A percentile compares a stretch with the other conserved stretches of the same genome.
These are phyloP conservation scores for Trichomalopsis sarcophagae DNA, from an alignment of 1,140 invertebrate genomes.

Conservation along the genomic window DNA sequence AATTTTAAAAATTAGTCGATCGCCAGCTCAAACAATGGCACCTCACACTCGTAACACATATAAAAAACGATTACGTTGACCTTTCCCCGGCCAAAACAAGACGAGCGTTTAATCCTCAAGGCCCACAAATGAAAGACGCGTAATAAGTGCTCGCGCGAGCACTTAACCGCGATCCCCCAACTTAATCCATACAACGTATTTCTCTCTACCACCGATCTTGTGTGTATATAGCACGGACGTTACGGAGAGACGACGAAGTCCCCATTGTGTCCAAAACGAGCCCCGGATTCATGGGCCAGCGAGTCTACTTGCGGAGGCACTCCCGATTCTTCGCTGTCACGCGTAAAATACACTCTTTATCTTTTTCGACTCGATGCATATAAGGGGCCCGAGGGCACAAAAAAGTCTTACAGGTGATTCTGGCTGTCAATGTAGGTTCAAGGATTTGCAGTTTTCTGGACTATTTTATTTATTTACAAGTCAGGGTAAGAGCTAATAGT, in stretches of 20 bases:
- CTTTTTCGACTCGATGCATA: neutral
- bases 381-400: neutral
- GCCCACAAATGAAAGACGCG: neutral
- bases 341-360: conserved; percentile 4
- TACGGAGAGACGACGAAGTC: neutral
- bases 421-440: neutral
- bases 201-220: neutral
- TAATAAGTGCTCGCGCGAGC: neutral
- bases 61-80: too few species aligned
- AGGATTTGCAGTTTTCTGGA: neutral
- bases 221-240: neutral
- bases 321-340: conserved; percentile 7
- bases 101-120: neutral
- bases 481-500: too few species aligned
- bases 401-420: neutral
- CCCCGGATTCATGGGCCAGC: conserved; percentile 67
- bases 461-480: neutral
- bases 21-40: too few species aligned
- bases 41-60: neutral
- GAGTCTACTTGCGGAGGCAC: conserved; percentile 52
- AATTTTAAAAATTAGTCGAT: too few species aligned
- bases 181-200: neutral
- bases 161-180: neutral
- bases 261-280: conserved; percentile 63
- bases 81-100: too few species aligned